A percentile compares a stretch with the other conserved stretches of the same genome.
Conservation (phyloP, 2,888 invertebrate species). For the Phyllotreta striolata region DNA sequence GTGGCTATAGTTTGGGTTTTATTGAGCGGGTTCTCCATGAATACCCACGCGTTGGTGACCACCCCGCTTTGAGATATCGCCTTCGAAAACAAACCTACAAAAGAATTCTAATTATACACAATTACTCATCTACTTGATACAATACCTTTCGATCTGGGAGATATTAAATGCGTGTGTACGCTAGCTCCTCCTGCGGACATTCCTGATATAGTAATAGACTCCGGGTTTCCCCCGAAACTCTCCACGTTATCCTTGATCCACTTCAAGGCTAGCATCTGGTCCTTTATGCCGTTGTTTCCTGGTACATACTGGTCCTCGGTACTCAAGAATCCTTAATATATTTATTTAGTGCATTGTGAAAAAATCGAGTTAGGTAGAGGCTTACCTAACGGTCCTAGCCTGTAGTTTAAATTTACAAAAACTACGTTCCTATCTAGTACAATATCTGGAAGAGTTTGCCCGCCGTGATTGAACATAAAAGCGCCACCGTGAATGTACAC, state of each 20-base stretch:
- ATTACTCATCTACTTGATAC: too few relatives aligned
- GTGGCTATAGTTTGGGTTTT: conserved; percentile 70
- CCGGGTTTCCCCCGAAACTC: conserved; percentile 76
- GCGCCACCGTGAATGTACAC: conserved; percentile 74
- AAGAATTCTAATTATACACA: conserved; percentile 41
- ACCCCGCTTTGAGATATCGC: conserved; percentile 78
- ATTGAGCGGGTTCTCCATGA: conserved; percentile 66
- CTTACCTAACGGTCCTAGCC: conserved; percentile 73
- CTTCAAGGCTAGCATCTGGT: conserved; percentile 74
- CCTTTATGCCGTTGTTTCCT: conserved; percentile 78
- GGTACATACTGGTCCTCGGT: conserved; percentile 74
- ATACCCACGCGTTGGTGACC: conserved; percentile 68
- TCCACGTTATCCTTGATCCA: conserved; percentile 76
- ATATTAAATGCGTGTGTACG: conserved; percentile 76
- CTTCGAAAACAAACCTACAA: conserved; percentile 66
- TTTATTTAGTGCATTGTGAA: not conserved
- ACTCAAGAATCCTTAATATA: conserved; percentile 72
- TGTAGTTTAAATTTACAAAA: conserved; percentile 74
- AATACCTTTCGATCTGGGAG: conserved; percentile 68
- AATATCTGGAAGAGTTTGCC: conserved; percentile 65
- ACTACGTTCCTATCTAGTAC: conserved; percentile 73
- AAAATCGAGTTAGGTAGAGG: conserved; percentile 2
- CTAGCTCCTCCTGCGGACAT: conserved; percentile 79
- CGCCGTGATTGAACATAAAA: conserved; percentile 72
- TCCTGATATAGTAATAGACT: conserved; percentile 73